Evolutionary conservation across 1,140 invertebrate species (phyloP), one percentile per base, ranked within the genome.

Genomic region (Atta cephalotes): DNA sequence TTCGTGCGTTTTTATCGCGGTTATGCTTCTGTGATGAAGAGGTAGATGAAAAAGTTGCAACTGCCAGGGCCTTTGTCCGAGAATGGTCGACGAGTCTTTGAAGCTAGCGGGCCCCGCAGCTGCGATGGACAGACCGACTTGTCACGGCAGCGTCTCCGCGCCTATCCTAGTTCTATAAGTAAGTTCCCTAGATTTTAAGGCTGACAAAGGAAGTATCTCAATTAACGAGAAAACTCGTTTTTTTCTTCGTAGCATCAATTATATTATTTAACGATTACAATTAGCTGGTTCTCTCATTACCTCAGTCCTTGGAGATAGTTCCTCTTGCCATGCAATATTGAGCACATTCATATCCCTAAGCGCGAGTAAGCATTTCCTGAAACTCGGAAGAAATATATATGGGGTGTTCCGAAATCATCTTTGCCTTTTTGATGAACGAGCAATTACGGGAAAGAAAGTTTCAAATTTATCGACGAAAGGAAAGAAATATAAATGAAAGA

Each of bases 11-110:
- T 87, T 80, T 53, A 79, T 70, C 70, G 87, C 86, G 72, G 49
- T 39, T 74, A 87, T 78, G 94, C 94, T 95, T 94, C 94, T 93
- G 93, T 87, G 94, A 94, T 90, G 94, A 95, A 92, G 71, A 93
- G 76, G 86, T 85, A 77, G 35, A 72, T 14, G 25, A 86, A 49
- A 56, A 90, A 88, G 84, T 92, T 87, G 88, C 88, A 93, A 89
- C 91, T 65, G 93, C 93, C 91, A 85, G 94, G 93, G 94, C 91
- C 89, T 66, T 56, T 10, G 3, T 65, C 12, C n/a, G 31, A 35
- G 3, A 14, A 76, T 10, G n/a, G 16, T 53, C 35, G 45, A 51
- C 7, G n/a, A 56, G 79, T 45, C 14, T 10, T n/a, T 10, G 10
- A 63, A 25, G 12, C 21, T 10, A 25, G 9, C 21, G 87, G 90